A percentile compares a stretch with the other conserved stretches of the same genome.
These are phyloP conservation scores for Sphaerophoria taeniata DNA, from an alignment of 2,888 invertebrate genomes.

Conservation along the genomic window DNA sequence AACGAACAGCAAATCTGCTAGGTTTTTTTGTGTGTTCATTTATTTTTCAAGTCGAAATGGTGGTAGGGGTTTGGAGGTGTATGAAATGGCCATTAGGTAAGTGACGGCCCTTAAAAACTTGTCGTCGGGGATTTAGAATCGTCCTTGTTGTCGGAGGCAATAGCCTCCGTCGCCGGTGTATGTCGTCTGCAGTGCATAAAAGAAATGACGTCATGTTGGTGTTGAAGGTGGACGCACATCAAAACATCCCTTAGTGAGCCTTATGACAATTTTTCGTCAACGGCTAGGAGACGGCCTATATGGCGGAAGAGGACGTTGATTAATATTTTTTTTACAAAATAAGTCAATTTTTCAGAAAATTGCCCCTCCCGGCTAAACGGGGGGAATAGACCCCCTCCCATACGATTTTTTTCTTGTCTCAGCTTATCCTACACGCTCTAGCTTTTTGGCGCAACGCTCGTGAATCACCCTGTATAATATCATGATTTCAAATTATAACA, in stretches of 20 bases:
- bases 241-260: slow-evolving; percentile 24
- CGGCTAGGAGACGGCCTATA: slow-evolving; percentile 1
- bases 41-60: slow-evolving; percentile 28
- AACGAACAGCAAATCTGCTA: slow-evolving; percentile 35
- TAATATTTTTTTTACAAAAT: no score
- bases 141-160: neutral
- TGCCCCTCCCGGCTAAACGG: no score
- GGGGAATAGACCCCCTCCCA: no score
- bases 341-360: no score
- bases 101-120: slow-evolving; percentile 29
- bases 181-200: no score
- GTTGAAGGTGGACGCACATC: slow-evolving; percentile 37
- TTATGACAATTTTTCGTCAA: no score
- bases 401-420: no score
- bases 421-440: no score
- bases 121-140: slow-evolving; percentile 15
- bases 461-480: no score
- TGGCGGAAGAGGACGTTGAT: no score
- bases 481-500: no score
- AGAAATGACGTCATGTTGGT: slow-evolving; percentile 58
- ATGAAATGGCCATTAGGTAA: slow-evolving; percentile 62
- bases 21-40: slow-evolving; percentile 19
- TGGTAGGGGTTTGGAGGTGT: neutral
- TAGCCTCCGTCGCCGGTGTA: slow-evolving; percentile 20
- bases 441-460: no score